Percentiles rank a stretch among this genome's conserved stretches.
These are phyloP conservation scores for Ligdia adustata DNA, from an alignment of 2,888 invertebrate genomes.

Conservation along the genomic window DNA sequence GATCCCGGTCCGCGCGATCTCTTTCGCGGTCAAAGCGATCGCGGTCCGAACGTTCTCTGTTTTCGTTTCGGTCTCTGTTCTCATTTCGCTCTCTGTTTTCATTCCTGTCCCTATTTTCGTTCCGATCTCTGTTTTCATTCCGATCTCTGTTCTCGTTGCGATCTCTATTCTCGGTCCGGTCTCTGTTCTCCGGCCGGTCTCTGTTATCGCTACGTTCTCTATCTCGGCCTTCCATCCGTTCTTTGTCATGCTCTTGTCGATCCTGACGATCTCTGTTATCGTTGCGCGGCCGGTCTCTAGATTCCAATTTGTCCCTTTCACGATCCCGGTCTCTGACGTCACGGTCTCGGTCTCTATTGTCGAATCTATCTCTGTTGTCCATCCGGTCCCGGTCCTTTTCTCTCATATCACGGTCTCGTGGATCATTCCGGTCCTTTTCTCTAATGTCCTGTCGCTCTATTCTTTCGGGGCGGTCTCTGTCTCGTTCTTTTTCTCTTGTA, in stretches of 20 bases:
- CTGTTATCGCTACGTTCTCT: conserved; percentile 33
- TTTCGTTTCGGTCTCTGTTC: conserved; percentile 49
- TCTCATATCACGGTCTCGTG: conserved; percentile 46
- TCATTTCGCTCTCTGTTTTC: conserved; percentile 63
- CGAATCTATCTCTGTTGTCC: conserved; percentile 35
- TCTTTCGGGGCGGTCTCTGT: conserved; percentile 53
- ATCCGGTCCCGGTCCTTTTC: conserved; percentile 42
- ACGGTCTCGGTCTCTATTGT: not conserved
- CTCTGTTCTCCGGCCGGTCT: conserved; percentile 42
- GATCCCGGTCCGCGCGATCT: conserved; percentile 51
- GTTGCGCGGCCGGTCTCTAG: conserved; percentile 1
- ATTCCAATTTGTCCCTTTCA: no score
- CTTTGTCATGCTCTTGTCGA: conserved; percentile 36
- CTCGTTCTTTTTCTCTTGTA: conserved; percentile 51
- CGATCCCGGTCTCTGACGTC: not conserved
- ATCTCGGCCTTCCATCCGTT: conserved; percentile 30
- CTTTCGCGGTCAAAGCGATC: conserved; percentile 49
- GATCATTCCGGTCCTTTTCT: conserved; percentile 47
- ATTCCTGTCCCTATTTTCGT: conserved; percentile 56
- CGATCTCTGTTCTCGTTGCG: conserved; percentile 51
- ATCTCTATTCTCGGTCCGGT: conserved; percentile 47
- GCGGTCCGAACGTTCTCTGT: conserved; percentile 45
- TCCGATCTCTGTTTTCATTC: conserved; percentile 46
- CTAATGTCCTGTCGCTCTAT: conserved; percentile 40
- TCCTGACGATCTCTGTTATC: conserved; percentile 40